Evolutionary conservation across 92 coral and sea anemone genomes (phyloP).

Genomic region (Virgularia gustaviana): DNA sequence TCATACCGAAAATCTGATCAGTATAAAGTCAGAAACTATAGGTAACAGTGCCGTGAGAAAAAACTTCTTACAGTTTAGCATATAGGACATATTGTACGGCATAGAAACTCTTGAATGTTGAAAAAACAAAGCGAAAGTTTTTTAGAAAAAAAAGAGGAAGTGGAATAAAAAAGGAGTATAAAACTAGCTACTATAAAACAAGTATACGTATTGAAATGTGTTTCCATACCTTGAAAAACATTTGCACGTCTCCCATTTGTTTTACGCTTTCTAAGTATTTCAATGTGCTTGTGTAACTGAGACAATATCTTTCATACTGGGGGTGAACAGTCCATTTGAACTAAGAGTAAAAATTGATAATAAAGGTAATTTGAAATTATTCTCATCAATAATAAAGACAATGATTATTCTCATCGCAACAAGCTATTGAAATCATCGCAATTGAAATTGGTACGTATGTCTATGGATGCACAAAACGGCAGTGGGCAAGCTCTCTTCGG

Average conservation of each 20-base stretch:
- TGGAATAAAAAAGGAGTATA: neutral
- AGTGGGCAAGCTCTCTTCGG: neutral
- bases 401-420: too few relatives aligned
- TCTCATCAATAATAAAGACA: neutral
- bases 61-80: too few relatives aligned
- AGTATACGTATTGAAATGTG: too few relatives aligned
- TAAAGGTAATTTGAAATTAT: neutral
- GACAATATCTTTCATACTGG: slow-evolving; percentile 84
- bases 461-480: too few relatives aligned
- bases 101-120: too few relatives aligned
- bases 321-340: slow-evolving; percentile 92
- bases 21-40: too few relatives aligned
- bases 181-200: too few relatives aligned
- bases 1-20: too few relatives aligned
- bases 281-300: slow-evolving; percentile 85
- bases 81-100: too few relatives aligned
- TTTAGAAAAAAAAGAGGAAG: neutral
- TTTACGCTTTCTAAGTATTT: slow-evolving; percentile 77
- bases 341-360: slow-evolving; percentile 37
- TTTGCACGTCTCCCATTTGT: slow-evolving; percentile 85
- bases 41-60: too few relatives aligned
- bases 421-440: too few relatives aligned
- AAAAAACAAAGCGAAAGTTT: neutral
- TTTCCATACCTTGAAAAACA: slow-evolving; percentile 90
- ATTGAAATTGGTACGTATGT: too few relatives aligned